A percentile compares a stretch with the other conserved stretches of the same genome.
phyloP scores from a whole-genome alignment of 2,113 vertebrate genomes.

The Panthera uncia region DNA sequence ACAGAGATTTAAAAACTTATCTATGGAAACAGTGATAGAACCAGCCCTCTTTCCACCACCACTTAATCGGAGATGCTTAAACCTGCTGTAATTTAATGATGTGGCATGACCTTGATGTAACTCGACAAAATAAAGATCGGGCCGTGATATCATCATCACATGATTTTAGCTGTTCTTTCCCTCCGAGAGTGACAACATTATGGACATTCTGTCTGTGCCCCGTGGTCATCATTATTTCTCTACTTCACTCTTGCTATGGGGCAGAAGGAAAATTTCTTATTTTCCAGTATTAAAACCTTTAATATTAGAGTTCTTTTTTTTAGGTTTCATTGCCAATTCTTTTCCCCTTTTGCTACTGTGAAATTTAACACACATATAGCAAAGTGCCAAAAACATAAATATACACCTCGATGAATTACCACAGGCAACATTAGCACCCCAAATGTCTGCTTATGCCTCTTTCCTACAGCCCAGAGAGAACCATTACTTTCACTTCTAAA shows the following conservation, averaged over 20 bases:
- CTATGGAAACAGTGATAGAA: not conserved
- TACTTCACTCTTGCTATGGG: not conserved
- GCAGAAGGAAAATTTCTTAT: not conserved
- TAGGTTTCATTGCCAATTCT: not conserved
- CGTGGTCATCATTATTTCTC: not conserved
- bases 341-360: not conserved
- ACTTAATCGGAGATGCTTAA: not conserved
- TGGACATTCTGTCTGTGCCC: not conserved
- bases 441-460: not conserved
- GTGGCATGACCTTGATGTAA: not conserved
- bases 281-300: not conserved
- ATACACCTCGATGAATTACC: not conserved
- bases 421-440: not conserved
- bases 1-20: not conserved
- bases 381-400: not conserved
- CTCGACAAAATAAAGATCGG: not conserved
- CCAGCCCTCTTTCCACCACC: not conserved
- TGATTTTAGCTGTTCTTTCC: not conserved
- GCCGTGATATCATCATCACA: not conserved
- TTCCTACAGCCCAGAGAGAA: not conserved
- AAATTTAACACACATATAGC: not conserved
- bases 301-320: not conserved
- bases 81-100: not conserved
- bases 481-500: not conserved
- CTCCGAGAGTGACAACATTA: not conserved